phyloP scores from a whole-genome alignment of 2,113 vertebrate genomes.

The Lethenteron camtschaticum region DNA sequence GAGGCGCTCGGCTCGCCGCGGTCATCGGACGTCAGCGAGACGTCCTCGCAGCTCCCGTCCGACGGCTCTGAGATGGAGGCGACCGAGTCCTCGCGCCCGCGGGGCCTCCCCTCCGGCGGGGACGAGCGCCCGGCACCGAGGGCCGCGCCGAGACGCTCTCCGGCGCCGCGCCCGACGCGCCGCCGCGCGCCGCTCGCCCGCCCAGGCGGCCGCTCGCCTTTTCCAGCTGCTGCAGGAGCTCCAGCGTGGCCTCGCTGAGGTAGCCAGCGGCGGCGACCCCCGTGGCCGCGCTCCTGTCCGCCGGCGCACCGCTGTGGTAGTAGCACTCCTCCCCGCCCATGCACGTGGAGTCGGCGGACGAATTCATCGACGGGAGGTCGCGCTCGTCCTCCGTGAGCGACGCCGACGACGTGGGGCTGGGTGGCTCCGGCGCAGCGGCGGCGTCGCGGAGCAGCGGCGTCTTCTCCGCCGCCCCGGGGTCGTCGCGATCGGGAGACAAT shows the following conservation, averaged over 20 bases:
- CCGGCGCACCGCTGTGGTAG: too few species aligned
- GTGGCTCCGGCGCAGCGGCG: too few species aligned
- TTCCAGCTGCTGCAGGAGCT: conserved; percentile 71
- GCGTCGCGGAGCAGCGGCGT: too few species aligned
- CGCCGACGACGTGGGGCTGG: too few species aligned
- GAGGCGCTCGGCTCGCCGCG: conserved; percentile 41
- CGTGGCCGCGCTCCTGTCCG: too few species aligned
- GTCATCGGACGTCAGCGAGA: conserved; percentile 67
- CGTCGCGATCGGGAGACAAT: too few species aligned
- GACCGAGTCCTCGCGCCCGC: conserved; percentile 51
- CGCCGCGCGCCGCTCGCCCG: conserved; percentile 64
- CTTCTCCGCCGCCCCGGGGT: too few species aligned
- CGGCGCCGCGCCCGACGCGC: conserved; percentile 59
- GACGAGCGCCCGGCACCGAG: conserved; percentile 21
- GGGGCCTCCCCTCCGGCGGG: conserved; percentile 32
- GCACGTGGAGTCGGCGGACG: too few species aligned
- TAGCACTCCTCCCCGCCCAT: too few species aligned
- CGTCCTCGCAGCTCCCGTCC: conserved; percentile 55
- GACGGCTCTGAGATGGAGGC: conserved; percentile 55
- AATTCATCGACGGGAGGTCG: too few species aligned
- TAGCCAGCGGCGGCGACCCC: conserved; percentile 28
- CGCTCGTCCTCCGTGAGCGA: too few species aligned
- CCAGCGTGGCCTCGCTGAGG: conserved; percentile 72
- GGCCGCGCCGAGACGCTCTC: conserved; percentile 39
- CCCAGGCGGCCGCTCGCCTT: conserved; percentile 62